Conservation (phyloP, 2,797 vertebrate genomes). For the Champsocephalus gunnari region DNA sequence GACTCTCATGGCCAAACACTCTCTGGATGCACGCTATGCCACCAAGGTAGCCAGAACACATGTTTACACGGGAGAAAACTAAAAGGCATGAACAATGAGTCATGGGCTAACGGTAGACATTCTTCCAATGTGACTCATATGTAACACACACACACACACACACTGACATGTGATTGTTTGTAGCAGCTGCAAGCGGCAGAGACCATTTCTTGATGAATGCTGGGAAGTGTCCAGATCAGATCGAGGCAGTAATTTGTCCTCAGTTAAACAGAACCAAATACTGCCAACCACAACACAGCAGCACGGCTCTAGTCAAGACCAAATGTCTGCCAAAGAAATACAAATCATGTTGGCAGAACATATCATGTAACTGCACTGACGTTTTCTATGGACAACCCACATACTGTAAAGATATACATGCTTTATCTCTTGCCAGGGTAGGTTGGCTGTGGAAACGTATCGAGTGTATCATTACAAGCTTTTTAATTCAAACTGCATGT, state of each 20-base stretch:
- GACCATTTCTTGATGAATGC: conserved; percentile 44
- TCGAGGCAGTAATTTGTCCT: conserved; percentile 46
- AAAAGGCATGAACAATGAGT: conserved; percentile 42
- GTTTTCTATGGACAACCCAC: not conserved
- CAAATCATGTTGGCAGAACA: conserved; percentile 13
- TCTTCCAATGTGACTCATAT: conserved; percentile 49
- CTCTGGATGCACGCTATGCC: conserved; percentile 93
- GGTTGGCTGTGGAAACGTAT: not conserved
- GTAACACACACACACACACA: too few species aligned
- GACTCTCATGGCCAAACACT: conserved; percentile 98
- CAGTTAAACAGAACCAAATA: conserved; percentile 36
- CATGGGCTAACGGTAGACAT: conserved; percentile 41
- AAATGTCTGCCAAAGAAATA: conserved; percentile 32
- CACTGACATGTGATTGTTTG: conserved; percentile 47
- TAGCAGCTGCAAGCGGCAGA: conserved; percentile 57
- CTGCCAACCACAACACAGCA: conserved; percentile 53
- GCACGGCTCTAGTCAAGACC: conserved; percentile 27
- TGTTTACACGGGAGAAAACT: conserved; percentile 46
- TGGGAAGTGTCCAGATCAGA: conserved; percentile 59
- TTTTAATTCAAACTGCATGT: not conserved
- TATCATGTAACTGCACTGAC: not conserved
- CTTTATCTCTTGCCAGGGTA: not conserved
- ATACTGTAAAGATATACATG: not conserved
- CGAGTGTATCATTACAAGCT: not conserved
- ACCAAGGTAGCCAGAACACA: conserved; percentile 84